A percentile compares a stretch with the other conserved stretches of the same genome.
Evolutionary conservation across 2,113 vertebrate genomes (phyloP).

Genomic region (Gallinago jamesoni): DNA sequence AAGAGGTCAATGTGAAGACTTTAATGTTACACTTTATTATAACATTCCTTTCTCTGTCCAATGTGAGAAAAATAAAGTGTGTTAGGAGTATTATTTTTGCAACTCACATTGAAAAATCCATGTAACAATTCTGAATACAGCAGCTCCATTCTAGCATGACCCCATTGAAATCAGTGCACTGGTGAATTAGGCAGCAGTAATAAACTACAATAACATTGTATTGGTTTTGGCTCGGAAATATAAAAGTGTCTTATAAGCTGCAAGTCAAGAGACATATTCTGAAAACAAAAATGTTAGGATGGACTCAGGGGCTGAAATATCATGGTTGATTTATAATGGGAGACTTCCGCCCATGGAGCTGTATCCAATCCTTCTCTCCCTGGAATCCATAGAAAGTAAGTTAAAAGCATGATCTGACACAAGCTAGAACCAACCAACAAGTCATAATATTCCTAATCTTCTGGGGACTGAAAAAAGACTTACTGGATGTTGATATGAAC

Average conservation of each 20-base stretch:
- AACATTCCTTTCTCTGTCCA: background rate
- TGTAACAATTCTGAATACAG: background rate
- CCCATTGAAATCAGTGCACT: background rate
- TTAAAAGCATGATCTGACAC: constrained; percentile 31
- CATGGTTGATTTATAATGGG: background rate
- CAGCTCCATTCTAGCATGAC: background rate
- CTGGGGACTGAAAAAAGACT: background rate
- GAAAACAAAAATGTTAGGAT: background rate
- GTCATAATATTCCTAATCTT: background rate
- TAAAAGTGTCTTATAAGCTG: background rate
- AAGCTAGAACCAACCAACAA: background rate
- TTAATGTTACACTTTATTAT: background rate
- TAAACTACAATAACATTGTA: background rate
- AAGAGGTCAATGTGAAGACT: background rate
- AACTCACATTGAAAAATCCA: background rate
- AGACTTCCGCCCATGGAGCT: background rate
- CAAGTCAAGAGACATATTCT: background rate
- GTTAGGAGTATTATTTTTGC: background rate
- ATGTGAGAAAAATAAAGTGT: background rate
- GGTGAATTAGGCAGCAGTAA: background rate
- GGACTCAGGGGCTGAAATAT: background rate
- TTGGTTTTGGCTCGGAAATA: background rate
- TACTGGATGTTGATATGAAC: background rate
- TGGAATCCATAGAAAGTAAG: background rate
- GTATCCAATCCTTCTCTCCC: background rate